Percentiles rank a stretch among this genome's conserved stretches.
Evolutionary conservation across 2,113 vertebrate genomes (phyloP).

Genomic region (Oryzias melastigma): DNA sequence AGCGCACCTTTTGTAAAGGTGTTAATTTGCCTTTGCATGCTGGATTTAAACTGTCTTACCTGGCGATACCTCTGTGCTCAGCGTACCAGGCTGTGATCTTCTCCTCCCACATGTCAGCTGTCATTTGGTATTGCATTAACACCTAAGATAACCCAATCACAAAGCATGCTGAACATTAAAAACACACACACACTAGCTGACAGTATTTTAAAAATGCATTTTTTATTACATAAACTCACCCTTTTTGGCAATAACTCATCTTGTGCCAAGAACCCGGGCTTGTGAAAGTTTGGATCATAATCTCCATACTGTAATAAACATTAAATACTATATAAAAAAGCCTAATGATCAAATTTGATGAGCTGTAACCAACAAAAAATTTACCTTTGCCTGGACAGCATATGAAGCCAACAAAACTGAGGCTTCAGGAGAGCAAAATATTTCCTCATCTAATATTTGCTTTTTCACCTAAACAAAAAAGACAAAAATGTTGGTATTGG

Average conservation of each 20-base stretch:
- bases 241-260: conserved; percentile 89
- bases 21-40: conserved; percentile 4
- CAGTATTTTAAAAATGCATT: neutral
- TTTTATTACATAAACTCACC: conserved; percentile 67
- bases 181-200: neutral
- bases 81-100: conserved; percentile 94
- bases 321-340: neutral
- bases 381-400: conserved; percentile 92
- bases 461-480: conserved; percentile 85
- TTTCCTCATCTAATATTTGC: conserved; percentile 93
- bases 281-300: conserved; percentile 88
- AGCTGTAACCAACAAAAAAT: neutral
- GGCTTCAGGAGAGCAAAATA: conserved; percentile 91
- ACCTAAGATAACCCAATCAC: conserved; percentile 70
- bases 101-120: conserved; percentile 94
- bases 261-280: conserved; percentile 86
- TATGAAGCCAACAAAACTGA: conserved; percentile 90
- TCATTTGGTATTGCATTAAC: conserved; percentile 94
- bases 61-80: conserved; percentile 89
- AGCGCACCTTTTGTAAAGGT: neutral
- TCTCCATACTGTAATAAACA: conserved; percentile 82
- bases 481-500: too few species aligned
- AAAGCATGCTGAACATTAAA: neutral
- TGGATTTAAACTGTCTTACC: conserved; percentile 69
- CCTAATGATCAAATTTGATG: neutral